phyloP scores from a whole-genome alignment of 2,113 vertebrate genomes.

The Solenodon paradoxus region DNA sequence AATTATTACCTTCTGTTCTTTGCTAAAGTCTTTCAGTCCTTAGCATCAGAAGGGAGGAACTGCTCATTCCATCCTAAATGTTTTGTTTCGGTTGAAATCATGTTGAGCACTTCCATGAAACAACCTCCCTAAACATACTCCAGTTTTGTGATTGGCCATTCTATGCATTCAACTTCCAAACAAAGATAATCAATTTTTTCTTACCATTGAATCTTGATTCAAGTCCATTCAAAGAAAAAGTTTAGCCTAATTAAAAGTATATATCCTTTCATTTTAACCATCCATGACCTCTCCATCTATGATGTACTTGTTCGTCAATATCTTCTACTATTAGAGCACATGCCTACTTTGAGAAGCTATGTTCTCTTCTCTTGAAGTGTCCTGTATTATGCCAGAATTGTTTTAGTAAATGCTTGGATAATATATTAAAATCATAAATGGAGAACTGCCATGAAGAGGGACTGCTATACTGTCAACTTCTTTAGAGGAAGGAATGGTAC shows the following conservation, averaged over 20 bases:
- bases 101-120: neutral
- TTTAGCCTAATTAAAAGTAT: neutral
- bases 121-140: neutral
- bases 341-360: neutral
- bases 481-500: neutral
- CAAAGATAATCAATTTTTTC: neutral
- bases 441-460: neutral
- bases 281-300: neutral
- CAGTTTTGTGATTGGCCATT: neutral
- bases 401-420: neutral
- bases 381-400: neutral
- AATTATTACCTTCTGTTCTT: neutral
- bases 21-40: neutral
- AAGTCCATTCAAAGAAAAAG: neutral
- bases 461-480: neutral
- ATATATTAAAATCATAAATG: neutral
- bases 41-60: neutral
- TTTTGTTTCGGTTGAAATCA: neutral
- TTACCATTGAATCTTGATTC: neutral
- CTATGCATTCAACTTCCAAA: neutral
- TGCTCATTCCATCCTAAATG: neutral
- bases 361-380: neutral
- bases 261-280: neutral
- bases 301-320: neutral
- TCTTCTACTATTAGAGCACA: neutral